phyloP scores from a whole-genome alignment of 2,888 invertebrate genomes.

The Clistopyga incitator region DNA sequence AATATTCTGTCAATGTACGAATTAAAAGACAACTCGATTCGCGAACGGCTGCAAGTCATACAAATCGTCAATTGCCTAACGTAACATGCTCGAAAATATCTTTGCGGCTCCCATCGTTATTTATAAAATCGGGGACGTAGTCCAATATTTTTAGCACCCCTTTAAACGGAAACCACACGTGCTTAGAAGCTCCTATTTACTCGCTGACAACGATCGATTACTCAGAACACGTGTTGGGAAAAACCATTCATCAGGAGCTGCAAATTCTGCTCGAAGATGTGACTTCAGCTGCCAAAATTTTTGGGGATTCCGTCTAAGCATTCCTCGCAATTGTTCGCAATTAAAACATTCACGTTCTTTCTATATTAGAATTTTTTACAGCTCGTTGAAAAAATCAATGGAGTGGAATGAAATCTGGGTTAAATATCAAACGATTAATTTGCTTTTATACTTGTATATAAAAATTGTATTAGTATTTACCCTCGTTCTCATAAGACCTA shows the following conservation, averaged over 20 bases:
- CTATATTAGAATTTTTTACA: not conserved
- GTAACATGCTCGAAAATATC: constrained; percentile 73
- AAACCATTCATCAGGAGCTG: constrained; percentile 34
- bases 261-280: not conserved
- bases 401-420: not conserved
- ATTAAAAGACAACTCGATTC: not conserved
- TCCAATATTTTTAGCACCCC: constrained; percentile 69
- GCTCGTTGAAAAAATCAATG: not conserved
- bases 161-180: constrained; percentile 58
- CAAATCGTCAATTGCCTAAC: constrained; percentile 74
- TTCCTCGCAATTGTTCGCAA: not conserved
- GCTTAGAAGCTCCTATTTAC: constrained; percentile 34
- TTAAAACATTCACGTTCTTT: not conserved
- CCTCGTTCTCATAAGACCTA: no score
- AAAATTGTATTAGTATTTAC: no score
- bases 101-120: constrained; percentile 73
- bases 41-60: not conserved
- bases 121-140: constrained; percentile 79
- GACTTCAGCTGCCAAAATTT: constrained; percentile 29
- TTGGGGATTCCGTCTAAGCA: not conserved
- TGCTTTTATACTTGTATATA: no score
- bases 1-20: constrained; percentile 1
- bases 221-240: constrained; percentile 6
- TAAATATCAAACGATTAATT: no score
- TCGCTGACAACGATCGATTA: constrained; percentile 50